These are phyloP conservation scores for Brachystomella parvula DNA, from an alignment of 1,140 invertebrate species.

Conservation along the genomic window DNA sequence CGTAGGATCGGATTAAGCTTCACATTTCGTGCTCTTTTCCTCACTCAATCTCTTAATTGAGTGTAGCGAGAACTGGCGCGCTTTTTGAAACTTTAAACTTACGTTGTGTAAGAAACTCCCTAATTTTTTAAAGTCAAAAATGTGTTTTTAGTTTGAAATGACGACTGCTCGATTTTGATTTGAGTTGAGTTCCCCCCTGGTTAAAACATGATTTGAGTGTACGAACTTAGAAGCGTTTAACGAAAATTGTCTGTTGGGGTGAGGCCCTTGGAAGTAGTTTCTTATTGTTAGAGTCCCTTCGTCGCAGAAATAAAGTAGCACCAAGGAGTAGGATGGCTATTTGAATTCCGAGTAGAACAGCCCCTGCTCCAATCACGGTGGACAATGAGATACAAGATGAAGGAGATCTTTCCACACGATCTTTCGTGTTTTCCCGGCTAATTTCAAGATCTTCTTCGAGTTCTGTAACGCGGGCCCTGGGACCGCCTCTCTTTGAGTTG, in stretches of 20 bases:
- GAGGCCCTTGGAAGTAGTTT: constrained; percentile 20
- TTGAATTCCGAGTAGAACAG: constrained; percentile 37
- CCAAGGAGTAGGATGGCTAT: constrained; percentile 37
- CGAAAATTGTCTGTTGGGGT: constrained; percentile 38
- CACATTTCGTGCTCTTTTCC: no score
- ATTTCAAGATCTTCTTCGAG: constrained; percentile 2
- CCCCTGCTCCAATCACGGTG: constrained; percentile 36
- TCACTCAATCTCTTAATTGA: no score
- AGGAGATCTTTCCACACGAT: constrained; percentile 20
- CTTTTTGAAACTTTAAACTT: no score
- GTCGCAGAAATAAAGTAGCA: constrained; percentile 34
- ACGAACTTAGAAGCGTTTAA: constrained; percentile 32
- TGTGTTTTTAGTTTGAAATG: no score
- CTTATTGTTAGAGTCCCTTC: constrained; percentile 27
- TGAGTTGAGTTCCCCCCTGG: no score
- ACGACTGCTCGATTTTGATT: no score
- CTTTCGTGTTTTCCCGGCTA: constrained; percentile 19
- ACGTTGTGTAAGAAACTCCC: no score
- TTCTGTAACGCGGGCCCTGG: constrained; percentile 1
- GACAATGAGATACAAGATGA: constrained; percentile 32
- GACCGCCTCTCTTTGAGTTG: constrained; percentile 14
- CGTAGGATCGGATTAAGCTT: no score
- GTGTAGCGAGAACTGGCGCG: no score
- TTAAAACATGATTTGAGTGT: no score
- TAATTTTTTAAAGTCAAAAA: no score